Evolutionary conservation across 1,140 invertebrate genomes (phyloP).

Genomic region (Belonocnema kinseyi): DNA sequence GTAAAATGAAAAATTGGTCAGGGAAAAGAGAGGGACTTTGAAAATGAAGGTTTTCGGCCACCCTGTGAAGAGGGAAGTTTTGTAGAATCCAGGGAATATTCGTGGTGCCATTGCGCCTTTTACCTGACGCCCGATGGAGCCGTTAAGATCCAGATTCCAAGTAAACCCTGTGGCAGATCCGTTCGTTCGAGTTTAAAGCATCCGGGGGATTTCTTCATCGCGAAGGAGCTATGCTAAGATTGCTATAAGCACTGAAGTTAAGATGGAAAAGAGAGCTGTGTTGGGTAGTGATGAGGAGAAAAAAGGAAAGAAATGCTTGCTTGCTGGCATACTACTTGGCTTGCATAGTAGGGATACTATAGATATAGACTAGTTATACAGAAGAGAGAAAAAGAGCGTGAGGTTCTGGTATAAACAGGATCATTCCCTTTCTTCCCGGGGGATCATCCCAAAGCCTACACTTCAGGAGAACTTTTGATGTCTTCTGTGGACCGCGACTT

Average conservation of each 20-base stretch:
- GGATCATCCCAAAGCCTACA: slow-evolving; percentile 59
- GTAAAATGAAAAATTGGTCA: no score
- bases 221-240: background rate
- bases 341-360: background rate
- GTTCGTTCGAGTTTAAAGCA: slow-evolving; percentile 6
- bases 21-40: no score
- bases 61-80: no score
- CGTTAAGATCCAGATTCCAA: slow-evolving; percentile 44
- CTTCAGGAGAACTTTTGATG: slow-evolving; percentile 44
- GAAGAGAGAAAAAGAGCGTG: background rate
- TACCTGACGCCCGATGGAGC: slow-evolving; percentile 24
- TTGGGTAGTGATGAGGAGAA: background rate
- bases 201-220: slow-evolving; percentile 2
- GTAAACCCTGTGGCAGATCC: slow-evolving; percentile 31
- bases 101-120: slow-evolving; percentile 33
- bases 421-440: slow-evolving; percentile 66
- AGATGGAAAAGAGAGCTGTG: background rate
- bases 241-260: slow-evolving; percentile 1
- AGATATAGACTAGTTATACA: background rate
- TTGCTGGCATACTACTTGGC: no score
- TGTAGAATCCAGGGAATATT: background rate
- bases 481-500: slow-evolving; percentile 13
- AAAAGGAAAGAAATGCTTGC: no score
- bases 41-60: no score
- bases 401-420: slow-evolving; percentile 59